Evolutionary conservation across 64 coral and sea anemone genomes (phyloP), one percentile per base, ranked within the genome.

Genomic region (Astreopora myriophthalma): DNA sequence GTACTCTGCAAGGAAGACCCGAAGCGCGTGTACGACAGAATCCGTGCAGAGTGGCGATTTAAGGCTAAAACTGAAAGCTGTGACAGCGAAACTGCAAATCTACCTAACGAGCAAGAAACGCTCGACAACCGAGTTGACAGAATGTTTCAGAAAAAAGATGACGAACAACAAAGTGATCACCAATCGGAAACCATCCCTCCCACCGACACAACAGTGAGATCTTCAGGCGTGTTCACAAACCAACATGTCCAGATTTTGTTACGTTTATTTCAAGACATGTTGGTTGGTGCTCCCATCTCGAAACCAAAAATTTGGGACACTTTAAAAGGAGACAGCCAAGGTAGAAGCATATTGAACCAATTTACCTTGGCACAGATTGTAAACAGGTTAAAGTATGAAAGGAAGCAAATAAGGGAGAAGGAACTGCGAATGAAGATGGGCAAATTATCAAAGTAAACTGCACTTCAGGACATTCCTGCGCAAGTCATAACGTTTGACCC

Each of bases 331-430:
- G 91, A 93, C 38, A 32, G 7, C 27, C 8, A 10, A 34, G 83
- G 83, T 16, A 87, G 24, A 68, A 11, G 61, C 30, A 33, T 79
- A 14, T 44, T 85, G 37, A 10, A 32, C 22, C 20, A 34, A 13
- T 64, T 77, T 24, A 69, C 34, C 27, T 36, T 65, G 32, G 66
- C 32, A 36, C 68, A 83, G 69, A 36, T 85, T 35, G 69, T 74
- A 1, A 92, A 92, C 38, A 49, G 89, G 20, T 57, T 92, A 14
- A 92, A 92, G 69, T 92, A 92, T 85, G 89, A 84, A 34, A 70
- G 73, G 30, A 92, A 68, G 55, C 71, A 55, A 55, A 64, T 35
- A 42, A 62, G 20, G 42, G 87, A 76, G 64, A 89, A 73, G 33
- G 13, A 73, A 32, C 55, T 60, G 55, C 13, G 20, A 60, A 20